These are phyloP conservation scores for Ectobius pallidus DNA, from an alignment of 2,888 invertebrate genomes.

Conservation along the genomic window DNA sequence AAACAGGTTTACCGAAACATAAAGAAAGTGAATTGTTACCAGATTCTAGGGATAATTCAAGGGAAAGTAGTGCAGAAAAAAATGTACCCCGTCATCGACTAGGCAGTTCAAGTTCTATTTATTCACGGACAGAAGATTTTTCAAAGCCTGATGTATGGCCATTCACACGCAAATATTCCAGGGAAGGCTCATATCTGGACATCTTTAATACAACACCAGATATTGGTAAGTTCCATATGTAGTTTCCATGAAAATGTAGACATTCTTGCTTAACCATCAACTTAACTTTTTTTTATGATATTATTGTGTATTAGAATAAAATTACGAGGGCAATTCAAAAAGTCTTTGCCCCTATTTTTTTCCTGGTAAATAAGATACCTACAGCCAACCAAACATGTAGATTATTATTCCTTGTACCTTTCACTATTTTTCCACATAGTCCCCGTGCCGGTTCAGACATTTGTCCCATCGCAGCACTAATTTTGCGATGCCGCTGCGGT, in stretches of 20 bases:
- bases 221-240: conserved; percentile 52
- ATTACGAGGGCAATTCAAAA: no score
- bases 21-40: conserved; percentile 27
- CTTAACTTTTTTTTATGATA: no score
- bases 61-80: conserved; percentile 24
- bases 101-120: background rate
- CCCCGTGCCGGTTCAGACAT: no score
- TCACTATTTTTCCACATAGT: no score
- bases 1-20: conserved; percentile 41
- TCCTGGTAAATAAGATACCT: no score
- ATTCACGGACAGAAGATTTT: conserved; percentile 25
- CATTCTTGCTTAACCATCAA: background rate
- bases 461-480: no score
- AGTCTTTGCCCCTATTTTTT: no score
- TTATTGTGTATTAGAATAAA: no score
- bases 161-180: conserved; percentile 22
- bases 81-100: conserved; percentile 3
- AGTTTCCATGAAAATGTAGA: background rate
- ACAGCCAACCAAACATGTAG: no score
- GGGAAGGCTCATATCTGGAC: conserved; percentile 46
- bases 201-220: conserved; percentile 53
- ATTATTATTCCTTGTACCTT: no score
- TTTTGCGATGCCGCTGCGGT: no score
- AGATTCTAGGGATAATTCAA: background rate
- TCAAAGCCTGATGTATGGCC: conserved; percentile 25